Evolutionary conservation across 2,797 vertebrate species (phyloP), one percentile per base, ranked within the genome.

Genomic region (Eleutherodactylus coqui): DNA sequence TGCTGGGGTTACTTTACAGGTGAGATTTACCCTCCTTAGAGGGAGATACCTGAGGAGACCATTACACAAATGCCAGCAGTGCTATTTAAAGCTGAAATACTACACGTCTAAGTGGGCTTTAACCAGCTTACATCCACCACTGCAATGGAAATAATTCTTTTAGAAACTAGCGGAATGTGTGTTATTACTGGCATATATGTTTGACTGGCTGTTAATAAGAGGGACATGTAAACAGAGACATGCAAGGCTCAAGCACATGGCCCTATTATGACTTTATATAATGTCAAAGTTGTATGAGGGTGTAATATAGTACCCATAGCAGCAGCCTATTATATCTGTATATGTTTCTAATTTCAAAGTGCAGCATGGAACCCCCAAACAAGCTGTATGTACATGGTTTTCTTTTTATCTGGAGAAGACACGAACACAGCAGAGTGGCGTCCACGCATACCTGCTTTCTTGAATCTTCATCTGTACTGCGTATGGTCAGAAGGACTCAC

Each of bases 11-110:
- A 55, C 14, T 77, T 38, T 53, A 58, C 80, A 82, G 67, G 47
- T 82, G 67, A 73, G 32, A 43, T 32, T n/a, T 38, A 9, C 64
- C 36, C 49, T 51, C 34, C 21, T 41, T 43, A 77, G 75, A 77
- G 47, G 45, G 41, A 21, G 32, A 77, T 77, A 77, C 34, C 29
- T 24, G 43, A 55, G 43, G 27, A 49, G 27, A 21, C 43, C 16
- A 75, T 29, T 41, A n/a, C 67, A 49, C 10, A 19, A 75, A 75
- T 75, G 43, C 51, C 29, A 55, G 51, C 29, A 19, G 75, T 36
- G 49, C 49, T 51, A 53, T 53, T 17, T 36, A 55, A 76, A 51
- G 49, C 47, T 53, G 32, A 77, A 55, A 77, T 58, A 53, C 19
- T 24, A 55, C 32, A 38, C 53, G 32, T 36, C 75, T 53, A 76